Base-by-base conservation (phyloP, 2,113 vertebrate genomes). In the Tachuris rubrigastra region DNA sequence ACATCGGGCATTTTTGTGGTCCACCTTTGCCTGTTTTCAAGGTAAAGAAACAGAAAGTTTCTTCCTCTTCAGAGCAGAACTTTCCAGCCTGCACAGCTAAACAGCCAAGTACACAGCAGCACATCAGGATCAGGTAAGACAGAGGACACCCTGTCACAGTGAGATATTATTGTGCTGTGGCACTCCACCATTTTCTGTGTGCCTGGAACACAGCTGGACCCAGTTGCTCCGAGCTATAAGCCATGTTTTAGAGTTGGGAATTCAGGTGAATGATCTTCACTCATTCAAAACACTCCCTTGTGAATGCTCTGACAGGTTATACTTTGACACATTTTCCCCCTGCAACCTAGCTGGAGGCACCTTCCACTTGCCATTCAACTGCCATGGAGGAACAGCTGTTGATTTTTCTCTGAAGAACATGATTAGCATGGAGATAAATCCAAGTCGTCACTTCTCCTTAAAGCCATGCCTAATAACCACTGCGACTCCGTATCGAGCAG, bases 381-480 rank as follows among this genome's bases (percentile, higher is more conserved):
- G 92, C 95, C 96, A 96, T 21, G 83, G 93, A 93, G 81, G 92
- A 96, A 90, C 96, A 97, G 95, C 96, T 96, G 94, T 94, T 96
- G 95, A 72, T 96, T 95, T 96, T 94, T 85, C 96, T 96, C 92
- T 96, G 96, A 96, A 96, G 96, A 97, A 96, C 95, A 95, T 82
- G 96, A 96, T 96, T 95, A 95, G 94, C 96, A 93, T 96, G 93
- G 96, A 96, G 96, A 96, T 96, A 94, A 96, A 97, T 94, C 95
- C 77, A 94, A 88, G 0, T 1, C 83, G 71, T 94, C 96, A 89
- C 95, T 85, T 94, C 92, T 96, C 78, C 94, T 96, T 80, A 92
- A 73, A 93, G 89, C 90, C 90, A 89, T 92, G 83, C 93, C 96
- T 94, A 96, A 96, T 89, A 94, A 94, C 88, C 74, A 52, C 92